A percentile compares a stretch with the other conserved stretches of the same genome.
These are phyloP conservation scores for Caenorhabditis panamensis DNA, from an alignment of 2,888 invertebrate species.

Conservation along the genomic window DNA sequence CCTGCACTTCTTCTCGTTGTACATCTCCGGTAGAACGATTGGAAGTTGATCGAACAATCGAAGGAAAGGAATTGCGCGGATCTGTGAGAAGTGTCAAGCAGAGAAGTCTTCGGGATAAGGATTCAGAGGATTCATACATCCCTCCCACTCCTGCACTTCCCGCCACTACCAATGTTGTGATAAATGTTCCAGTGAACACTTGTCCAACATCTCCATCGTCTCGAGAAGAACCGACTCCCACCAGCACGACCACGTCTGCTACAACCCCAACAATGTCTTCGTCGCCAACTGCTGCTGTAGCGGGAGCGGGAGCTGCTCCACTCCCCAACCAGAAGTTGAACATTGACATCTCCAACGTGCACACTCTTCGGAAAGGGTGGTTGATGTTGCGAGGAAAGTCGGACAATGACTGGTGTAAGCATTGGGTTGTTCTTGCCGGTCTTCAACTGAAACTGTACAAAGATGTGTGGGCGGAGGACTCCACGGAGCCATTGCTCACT, in stretches of 20 bases:
- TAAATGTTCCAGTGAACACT: conserved; percentile 42
- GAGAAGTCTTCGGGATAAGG: conserved; percentile 40
- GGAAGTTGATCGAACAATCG: conserved; percentile 58
- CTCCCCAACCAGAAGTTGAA: conserved; percentile 63
- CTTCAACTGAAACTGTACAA: conserved; percentile 78
- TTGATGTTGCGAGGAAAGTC: conserved; percentile 79
- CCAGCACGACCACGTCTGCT: conserved; percentile 27
- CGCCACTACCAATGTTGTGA: conserved; percentile 40
- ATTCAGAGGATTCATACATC: conserved; percentile 15
- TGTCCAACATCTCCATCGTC: conserved; percentile 29
- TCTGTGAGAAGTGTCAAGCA: conserved; percentile 69
- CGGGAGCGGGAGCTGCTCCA: too few relatives aligned
- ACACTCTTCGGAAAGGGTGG: conserved; percentile 81
- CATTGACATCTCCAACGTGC: conserved; percentile 76
- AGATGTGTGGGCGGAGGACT: conserved; percentile 81
- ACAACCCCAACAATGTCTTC: conserved; percentile 30
- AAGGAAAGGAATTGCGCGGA: conserved; percentile 60
- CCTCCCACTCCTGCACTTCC: conserved; percentile 4
- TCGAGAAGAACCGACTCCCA: conserved; percentile 31
- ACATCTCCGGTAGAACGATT: conserved; percentile 60
- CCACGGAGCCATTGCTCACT: conserved; percentile 73
- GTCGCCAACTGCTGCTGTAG: neutral
- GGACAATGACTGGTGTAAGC: conserved; percentile 80
- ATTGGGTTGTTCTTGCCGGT: conserved; percentile 81
- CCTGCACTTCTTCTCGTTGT: conserved; percentile 60